Evolutionary conservation across 35 echinoderm and acorn worm species (phyloP).

Genomic region (Lytechinus variegatus): DNA sequence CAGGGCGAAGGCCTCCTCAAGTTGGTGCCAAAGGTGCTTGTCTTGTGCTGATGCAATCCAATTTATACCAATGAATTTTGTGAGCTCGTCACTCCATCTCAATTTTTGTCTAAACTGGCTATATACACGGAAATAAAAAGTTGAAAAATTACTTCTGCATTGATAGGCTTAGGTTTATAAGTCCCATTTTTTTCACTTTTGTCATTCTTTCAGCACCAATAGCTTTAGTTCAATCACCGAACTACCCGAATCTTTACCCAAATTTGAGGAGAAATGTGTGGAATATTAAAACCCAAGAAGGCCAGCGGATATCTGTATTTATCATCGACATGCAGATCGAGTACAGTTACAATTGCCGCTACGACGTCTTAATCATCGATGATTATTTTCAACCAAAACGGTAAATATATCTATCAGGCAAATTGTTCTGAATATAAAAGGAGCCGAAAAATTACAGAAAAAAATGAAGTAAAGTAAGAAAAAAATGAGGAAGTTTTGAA

Average conservation of each 20-base stretch:
- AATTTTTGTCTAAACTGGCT: too few species aligned
- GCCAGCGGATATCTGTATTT: not conserved
- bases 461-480: not conserved
- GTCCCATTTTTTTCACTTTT: not conserved
- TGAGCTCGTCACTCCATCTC: too few species aligned
- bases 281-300: not conserved
- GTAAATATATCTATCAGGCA: too few species aligned
- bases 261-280: not conserved
- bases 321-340: not conserved
- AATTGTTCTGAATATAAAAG: not conserved
- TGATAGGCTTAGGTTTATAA: not conserved
- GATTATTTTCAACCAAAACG: too few species aligned
- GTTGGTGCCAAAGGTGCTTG: too few species aligned
- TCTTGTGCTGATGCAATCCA: too few species aligned
- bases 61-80: too few species aligned
- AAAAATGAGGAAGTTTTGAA: not conserved
- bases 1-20: too few species aligned
- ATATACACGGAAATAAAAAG: too few species aligned
- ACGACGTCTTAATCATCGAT: not conserved
- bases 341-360: not conserved
- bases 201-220: not conserved
- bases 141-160: too few species aligned
- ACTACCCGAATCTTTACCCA: not conserved
- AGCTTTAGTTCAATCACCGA: not conserved
- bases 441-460: not conserved